Base-by-base conservation (phyloP, 2,888 invertebrate genomes). In the Ophion ellenae region DNA sequence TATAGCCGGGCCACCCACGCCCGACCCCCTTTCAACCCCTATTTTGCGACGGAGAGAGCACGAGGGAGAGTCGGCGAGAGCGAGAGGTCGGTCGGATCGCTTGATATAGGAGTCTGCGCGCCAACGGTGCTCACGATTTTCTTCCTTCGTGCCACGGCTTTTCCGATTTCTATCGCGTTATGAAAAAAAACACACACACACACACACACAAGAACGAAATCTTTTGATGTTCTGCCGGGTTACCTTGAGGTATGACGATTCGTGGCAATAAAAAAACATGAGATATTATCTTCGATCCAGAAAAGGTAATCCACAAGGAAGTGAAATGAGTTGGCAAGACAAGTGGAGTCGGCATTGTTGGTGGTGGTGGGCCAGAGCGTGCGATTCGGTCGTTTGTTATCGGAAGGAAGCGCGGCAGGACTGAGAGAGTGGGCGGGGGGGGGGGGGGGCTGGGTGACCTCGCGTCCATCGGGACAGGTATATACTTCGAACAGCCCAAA, bases 21-120 rank as follows among this genome's bases (percentile, higher is more conserved):
- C 84, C 86, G 74, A 66, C 87, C 61, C 90, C 91, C 90, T 89
- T 89, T 89, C 88, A 88, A 79, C 89, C 88, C 82, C 90, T 88
- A 87, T 89, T 86, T 90, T 88, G 89, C 90, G 91, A 90, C 89
- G 89, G 80, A 69, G 75, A 89, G 90, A 90, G 92, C 90, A 90
- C 90, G 80, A 63, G 75, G 79, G 84, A 89, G 87, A 84, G 86
- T 83, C 75, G 87, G 88, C 89, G 87, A 89, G 87, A 89, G 89
- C 89, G 86, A 86, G 83, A 47, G 71, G 80, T 66, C 74, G 78
- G 69, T 73, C 57, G 81, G 77, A 81, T 83, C 71, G 69, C 40
- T 77, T 67, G 81, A 77, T 81, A 78, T 67, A 81, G 61, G 84
- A 88, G 87, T 70, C 66, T 85, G 85, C 84, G 87, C 79, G 66